Evolutionary conservation across 2,888 invertebrate genomes (phyloP).

Genomic region (Cephus pulcher): DNA sequence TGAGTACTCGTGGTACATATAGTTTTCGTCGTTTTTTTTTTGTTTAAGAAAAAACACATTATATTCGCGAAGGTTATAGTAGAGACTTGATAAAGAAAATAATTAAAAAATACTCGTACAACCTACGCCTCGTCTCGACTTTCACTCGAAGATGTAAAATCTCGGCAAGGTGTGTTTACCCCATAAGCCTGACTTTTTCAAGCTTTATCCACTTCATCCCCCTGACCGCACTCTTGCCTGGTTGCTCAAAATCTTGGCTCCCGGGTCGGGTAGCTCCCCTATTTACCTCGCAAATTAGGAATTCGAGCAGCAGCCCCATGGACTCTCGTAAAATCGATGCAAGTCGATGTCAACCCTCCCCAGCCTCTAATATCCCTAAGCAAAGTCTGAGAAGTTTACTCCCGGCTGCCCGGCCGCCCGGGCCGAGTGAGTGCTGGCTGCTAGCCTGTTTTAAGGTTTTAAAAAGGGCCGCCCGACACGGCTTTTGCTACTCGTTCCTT

Average conservation of each 20-base stretch:
- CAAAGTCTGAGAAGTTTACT: conserved; percentile 53
- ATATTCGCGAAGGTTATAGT: background rate
- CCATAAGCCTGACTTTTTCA: background rate
- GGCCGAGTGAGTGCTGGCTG: conserved; percentile 42
- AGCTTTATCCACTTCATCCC: background rate
- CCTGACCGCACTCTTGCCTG: background rate
- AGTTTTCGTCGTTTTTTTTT: no score
- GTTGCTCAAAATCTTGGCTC: background rate
- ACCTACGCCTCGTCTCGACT: background rate
- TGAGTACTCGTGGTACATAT: no score
- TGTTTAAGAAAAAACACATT: background rate
- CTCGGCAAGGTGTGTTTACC: background rate
- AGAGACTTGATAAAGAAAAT: background rate
- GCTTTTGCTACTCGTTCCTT: conserved; percentile 11
- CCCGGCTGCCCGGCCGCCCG: conserved; percentile 21
- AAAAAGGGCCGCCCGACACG: conserved; percentile 42
- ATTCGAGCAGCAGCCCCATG: background rate
- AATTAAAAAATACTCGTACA: background rate
- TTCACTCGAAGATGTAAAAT: background rate
- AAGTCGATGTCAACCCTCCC: conserved; percentile 4
- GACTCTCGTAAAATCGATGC: conserved; percentile 7
- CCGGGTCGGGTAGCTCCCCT: conserved; percentile 20
- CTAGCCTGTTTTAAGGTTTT: conserved; percentile 55
- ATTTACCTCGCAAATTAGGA: conserved; percentile 24
- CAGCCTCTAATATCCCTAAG: conserved; percentile 48